Base-by-base conservation (phyloP, 2,113 vertebrate genomes). In the Sinocyclocheilus anophthalmus region DNA sequence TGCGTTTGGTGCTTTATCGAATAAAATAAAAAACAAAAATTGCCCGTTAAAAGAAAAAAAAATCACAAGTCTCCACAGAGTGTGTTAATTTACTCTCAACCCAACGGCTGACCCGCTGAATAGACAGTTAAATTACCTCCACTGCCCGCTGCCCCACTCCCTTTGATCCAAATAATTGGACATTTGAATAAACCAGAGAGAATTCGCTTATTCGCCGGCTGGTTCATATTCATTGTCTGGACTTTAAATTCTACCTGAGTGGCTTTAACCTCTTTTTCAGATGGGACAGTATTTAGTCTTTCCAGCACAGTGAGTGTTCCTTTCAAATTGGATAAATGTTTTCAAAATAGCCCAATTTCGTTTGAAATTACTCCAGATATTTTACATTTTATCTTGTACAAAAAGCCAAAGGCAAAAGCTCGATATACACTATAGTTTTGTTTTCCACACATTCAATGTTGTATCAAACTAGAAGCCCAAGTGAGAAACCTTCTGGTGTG, bases 61-160 rank as follows among this genome's bases (percentile, higher is more conserved):
- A 92, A 90, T 92, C 84, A 81, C 53, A 48, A 75, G 90, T 93
- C 91, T 93, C 92, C 91, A 83, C 61, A 90, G 93, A 88, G 87
- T 84, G 90, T 91, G 86, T 90, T 93, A 94, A 95, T 94, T 84
- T 93, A 93, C 92, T 93, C 94, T 93, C 87, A 91, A 90, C 92
- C 91, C 87, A 67, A 89, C 87, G 89, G 88, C 87, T 93, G 91
- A 91, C 91, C 88, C 30, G 81, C 82, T 90, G 88, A 85, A 90
- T 90, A 84, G 91, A 90, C 85, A 82, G 83, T 88, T 84, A 87
- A 89, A 87, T 89, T 76, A 89, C 75, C 82, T 85, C 57, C 67
- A 63, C 85, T 85, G 82, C 84, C 59, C 48, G 59, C 88, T 84
- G 77, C 59, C 53, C 78, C 82, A n/a, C 75, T 89, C 39, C 77